Evolutionary conservation across 2,888 invertebrate genomes (phyloP), one percentile per base, ranked within the genome.

Genomic region (Scaptomyza polygonia): DNA sequence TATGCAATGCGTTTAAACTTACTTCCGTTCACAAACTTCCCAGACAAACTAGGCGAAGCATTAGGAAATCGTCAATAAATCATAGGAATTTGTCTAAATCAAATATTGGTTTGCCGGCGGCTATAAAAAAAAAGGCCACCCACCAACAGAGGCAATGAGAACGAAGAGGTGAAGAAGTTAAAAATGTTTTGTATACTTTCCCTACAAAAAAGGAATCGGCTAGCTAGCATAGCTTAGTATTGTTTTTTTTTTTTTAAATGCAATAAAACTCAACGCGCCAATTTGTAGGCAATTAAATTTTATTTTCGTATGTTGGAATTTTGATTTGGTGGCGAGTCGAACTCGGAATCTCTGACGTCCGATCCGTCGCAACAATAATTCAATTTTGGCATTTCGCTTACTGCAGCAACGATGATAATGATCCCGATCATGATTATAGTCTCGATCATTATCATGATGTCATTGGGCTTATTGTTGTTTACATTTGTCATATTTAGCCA

Each of bases 231-330:
- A 29, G 29, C 9, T 5, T 27, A 6, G 9, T 25, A 12, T 40
- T 12, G 29, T 16, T 52, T 16, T 70, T 66, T 73, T 57, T 63
- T 62, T 3, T 34, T 34, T 6, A 75, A 80, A 58, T 75, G 81
- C 78, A 66, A 86, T 83, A 80, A 83, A 86, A 80, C 68, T 80
- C 84, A 80, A 61, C 75, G 78, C 84, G 86, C 86, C 85, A 86
- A 83, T 86, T 82, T 80, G 86, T 80, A 84, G 82, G 82, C 82
- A 83, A 83, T 83, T 86, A 86, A 86, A 80, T 72, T 84, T 72
- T 53, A 80, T 77, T 53, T 65, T 63, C 65, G 36, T 53, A 0
- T 9, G 29, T 66, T 30, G 75, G 86, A 83, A 86, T 86, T 80
- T 69, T 64, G 62, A 66, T 64, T 67, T 52, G 59, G 36, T 53